These are phyloP conservation scores for Lycaena phlaeas DNA, from an alignment of 2,888 invertebrate genomes.

Conservation along the genomic window DNA sequence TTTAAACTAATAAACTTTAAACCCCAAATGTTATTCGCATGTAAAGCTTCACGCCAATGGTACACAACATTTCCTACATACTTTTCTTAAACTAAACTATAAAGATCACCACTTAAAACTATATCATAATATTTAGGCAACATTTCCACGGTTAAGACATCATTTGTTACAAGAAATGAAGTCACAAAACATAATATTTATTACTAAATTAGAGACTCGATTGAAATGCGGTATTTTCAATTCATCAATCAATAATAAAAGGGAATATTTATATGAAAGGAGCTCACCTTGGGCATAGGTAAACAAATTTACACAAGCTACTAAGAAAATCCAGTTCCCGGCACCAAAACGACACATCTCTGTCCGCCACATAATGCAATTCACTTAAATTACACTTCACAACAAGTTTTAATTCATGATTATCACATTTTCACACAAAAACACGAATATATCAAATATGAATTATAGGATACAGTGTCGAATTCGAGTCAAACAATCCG, in stretches of 20 bases:
- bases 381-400: constrained; percentile 51
- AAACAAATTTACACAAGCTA: constrained; percentile 63
- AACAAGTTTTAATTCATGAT: constrained; percentile 63
- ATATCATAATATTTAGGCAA: too few species aligned
- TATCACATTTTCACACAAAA: constrained; percentile 68
- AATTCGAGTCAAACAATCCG: constrained; percentile 36
- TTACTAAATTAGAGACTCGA: too few species aligned
- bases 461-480: constrained; percentile 30
- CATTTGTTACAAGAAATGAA: too few species aligned
- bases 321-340: constrained; percentile 67
- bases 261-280: constrained; percentile 54
- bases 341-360: constrained; percentile 58
- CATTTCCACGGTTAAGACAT: too few species aligned
- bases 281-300: constrained; percentile 68
- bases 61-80: background rate
- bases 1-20: background rate
- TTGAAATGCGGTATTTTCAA: constrained; percentile 5
- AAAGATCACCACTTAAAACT: too few species aligned
- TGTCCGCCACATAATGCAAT: constrained; percentile 62
- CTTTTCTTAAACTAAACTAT: too few species aligned
- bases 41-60: constrained; percentile 5
- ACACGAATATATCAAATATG: constrained; percentile 34
- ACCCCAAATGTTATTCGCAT: background rate
- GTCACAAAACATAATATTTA: too few species aligned
- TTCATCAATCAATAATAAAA: constrained; percentile 49